These are phyloP conservation scores for Lagothrix lagotricha DNA, from an alignment of 2,797 vertebrate genomes.

Conservation along the genomic window DNA sequence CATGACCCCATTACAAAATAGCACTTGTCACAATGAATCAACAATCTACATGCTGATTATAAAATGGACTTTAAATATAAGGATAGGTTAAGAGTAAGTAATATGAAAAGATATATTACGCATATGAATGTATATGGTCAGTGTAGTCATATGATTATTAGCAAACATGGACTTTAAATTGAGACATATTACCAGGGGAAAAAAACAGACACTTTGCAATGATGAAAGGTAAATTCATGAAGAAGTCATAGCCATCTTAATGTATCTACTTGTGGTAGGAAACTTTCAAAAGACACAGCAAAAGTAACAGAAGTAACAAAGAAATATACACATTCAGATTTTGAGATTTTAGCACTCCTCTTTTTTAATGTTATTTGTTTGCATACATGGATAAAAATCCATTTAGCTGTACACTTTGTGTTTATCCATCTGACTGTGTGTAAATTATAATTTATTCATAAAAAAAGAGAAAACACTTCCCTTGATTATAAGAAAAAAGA, in stretches of 20 bases:
- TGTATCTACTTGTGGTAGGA: background rate
- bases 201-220: background rate
- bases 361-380: background rate
- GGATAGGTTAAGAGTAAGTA: background rate
- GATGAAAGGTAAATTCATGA: background rate
- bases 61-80: background rate
- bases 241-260: background rate
- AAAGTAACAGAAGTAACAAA: background rate
- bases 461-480: background rate
- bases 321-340: background rate
- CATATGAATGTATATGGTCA: background rate
- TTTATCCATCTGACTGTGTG: background rate
- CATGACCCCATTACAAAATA: background rate
- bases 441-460: background rate
- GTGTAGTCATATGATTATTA: background rate
- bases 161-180: background rate
- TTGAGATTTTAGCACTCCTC: background rate
- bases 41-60: background rate
- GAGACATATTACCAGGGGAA: background rate
- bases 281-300: background rate
- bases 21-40: background rate
- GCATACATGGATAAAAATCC: background rate
- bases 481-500: background rate
- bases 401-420: background rate
- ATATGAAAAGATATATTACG: background rate